phyloP scores from a whole-genome alignment of 2,113 vertebrate species.

The Piaya cayana region DNA sequence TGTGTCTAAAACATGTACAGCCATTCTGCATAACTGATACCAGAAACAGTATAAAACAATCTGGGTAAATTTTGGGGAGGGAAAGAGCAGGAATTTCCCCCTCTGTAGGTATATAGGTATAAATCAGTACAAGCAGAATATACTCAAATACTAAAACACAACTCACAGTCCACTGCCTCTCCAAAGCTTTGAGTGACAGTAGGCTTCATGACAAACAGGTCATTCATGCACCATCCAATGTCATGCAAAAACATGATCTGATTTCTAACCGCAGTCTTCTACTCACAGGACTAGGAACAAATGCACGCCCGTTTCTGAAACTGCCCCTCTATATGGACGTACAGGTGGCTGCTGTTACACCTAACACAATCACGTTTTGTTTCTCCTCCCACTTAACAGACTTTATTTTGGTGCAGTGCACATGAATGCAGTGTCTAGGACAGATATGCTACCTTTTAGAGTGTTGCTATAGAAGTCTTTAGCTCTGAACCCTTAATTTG shows the following conservation, averaged over 20 bases:
- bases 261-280: constrained; percentile 67
- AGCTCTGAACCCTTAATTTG: constrained; percentile 69
- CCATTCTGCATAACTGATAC: constrained; percentile 46
- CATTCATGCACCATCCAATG: constrained; percentile 41
- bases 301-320: constrained; percentile 32
- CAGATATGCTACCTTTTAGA: constrained; percentile 66
- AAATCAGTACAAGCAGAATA: constrained; percentile 38
- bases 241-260: constrained; percentile 14
- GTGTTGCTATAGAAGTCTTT: constrained; percentile 47
- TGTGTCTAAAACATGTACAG: constrained; percentile 46
- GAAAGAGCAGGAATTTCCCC: constrained; percentile 8
- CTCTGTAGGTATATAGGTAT: background rate
- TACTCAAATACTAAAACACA: constrained; percentile 36
- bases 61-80: constrained; percentile 3
- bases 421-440: constrained; percentile 43
- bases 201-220: constrained; percentile 23
- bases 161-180: constrained; percentile 38
- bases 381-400: constrained; percentile 56
- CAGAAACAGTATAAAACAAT: background rate
- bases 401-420: constrained; percentile 50
- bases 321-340: constrained; percentile 25
- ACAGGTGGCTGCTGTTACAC: constrained; percentile 44
- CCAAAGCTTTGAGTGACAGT: constrained; percentile 2
- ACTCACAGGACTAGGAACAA: constrained; percentile 71
- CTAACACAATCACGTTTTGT: constrained; percentile 32